Conservation (phyloP, 2,888 invertebrate species). For the Campoplex nolae region DNA sequence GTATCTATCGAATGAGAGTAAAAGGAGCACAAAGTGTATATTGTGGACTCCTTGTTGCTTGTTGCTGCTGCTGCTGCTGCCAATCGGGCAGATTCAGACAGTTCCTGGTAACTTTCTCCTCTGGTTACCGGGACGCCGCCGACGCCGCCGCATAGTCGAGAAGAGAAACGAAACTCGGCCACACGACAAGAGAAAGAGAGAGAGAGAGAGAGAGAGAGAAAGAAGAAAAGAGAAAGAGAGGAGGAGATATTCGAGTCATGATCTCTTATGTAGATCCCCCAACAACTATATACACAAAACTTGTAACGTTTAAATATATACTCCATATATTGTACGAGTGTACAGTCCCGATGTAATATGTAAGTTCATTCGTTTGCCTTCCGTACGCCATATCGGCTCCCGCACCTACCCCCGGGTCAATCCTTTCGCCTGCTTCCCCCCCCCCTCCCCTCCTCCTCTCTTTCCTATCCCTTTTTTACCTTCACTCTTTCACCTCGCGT, state of each 20-base stretch:
- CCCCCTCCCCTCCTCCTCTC: conserved; percentile 20
- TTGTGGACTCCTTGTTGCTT: conserved; percentile 24
- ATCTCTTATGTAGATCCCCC: conserved; percentile 79
- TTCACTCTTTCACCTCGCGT: neutral
- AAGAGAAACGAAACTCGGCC: conserved; percentile 79
- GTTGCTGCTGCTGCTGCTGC: conserved; percentile 67
- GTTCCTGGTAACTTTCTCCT: conserved; percentile 81
- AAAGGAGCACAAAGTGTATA: conserved; percentile 70
- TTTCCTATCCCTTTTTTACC: conserved; percentile 7
- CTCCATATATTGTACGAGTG: conserved; percentile 19
- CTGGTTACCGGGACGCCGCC: conserved; percentile 53
- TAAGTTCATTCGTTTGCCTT: conserved; percentile 62
- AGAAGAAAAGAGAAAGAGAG: conserved; percentile 16
- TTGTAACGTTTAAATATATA: conserved; percentile 37
- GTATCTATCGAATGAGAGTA: conserved; percentile 56
- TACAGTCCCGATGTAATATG: conserved; percentile 34
- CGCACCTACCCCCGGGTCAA: conserved; percentile 57
- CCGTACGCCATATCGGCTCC: conserved; percentile 51
- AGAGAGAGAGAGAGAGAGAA: neutral
- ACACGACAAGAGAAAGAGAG: conserved; percentile 68
- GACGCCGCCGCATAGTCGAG: conserved; percentile 60
- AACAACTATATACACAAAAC: conserved; percentile 36
- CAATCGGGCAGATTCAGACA: conserved; percentile 79
- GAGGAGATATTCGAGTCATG: conserved; percentile 74
- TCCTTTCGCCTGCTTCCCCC: conserved; percentile 32